Percentiles rank a stretch among this genome's conserved stretches.
Conservation (phyloP, 2,888 invertebrate species). For the Netelia inedita region DNA sequence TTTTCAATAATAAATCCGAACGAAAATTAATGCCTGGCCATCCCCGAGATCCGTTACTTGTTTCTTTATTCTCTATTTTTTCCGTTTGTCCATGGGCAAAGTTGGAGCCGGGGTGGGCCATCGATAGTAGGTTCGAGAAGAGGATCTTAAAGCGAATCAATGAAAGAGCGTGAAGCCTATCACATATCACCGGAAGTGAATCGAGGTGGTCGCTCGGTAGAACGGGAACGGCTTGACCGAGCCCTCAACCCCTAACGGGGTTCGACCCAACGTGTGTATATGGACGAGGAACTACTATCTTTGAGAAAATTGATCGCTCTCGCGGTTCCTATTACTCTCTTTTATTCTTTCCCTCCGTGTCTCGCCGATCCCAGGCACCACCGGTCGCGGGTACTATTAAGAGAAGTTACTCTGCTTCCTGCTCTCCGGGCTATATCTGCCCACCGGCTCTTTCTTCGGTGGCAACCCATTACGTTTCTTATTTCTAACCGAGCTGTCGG, state of each 20-base stretch:
- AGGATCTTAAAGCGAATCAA: slow-evolving; percentile 50
- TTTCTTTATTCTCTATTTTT: slow-evolving; percentile 20
- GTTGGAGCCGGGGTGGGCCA: not conserved
- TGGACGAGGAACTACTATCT: slow-evolving; percentile 52
- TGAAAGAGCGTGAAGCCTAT: slow-evolving; percentile 55
- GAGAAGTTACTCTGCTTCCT: slow-evolving; percentile 45
- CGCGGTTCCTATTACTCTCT: slow-evolving; percentile 47
- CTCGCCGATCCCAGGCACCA: slow-evolving; percentile 28
- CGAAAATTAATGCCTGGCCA: not conserved
- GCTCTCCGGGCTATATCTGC: slow-evolving; percentile 7
- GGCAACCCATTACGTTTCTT: slow-evolving; percentile 46
- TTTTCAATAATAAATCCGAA: not conserved
- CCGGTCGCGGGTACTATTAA: slow-evolving; percentile 35
- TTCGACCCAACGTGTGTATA: slow-evolving; percentile 57
- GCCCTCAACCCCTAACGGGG: slow-evolving; percentile 25
- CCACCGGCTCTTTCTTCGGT: slow-evolving; percentile 22
- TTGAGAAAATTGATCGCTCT: slow-evolving; percentile 63
- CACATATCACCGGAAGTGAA: slow-evolving; percentile 58
- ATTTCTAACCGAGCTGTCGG: slow-evolving; percentile 55
- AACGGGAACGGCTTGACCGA: slow-evolving; percentile 34
- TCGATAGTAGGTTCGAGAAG: not conserved
- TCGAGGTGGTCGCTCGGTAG: slow-evolving; percentile 26
- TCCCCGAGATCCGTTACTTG: slow-evolving; percentile 27
- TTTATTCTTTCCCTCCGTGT: slow-evolving; percentile 27
- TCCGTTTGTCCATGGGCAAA: not conserved